Evolutionary conservation across 2,888 invertebrate species (phyloP).

Genomic region (Heliconius cydno): DNA sequence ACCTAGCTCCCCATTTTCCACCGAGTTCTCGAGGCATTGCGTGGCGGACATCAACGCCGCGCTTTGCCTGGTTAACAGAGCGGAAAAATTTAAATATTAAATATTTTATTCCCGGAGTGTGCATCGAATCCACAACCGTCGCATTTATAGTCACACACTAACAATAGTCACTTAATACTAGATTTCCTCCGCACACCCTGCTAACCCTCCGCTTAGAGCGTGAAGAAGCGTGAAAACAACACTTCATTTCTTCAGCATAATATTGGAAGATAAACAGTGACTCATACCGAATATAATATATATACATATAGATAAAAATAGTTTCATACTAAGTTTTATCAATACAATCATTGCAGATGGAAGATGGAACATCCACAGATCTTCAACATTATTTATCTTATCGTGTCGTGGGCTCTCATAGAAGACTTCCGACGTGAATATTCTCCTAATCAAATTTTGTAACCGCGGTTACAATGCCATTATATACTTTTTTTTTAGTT

Average conservation of each 20-base stretch:
- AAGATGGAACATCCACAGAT: slow-evolving; percentile 33
- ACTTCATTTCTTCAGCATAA: not conserved
- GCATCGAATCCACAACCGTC: no score
- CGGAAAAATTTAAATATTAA: no score
- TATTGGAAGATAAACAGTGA: not conserved
- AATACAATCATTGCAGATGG: not conserved
- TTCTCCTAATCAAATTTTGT: slow-evolving; percentile 83
- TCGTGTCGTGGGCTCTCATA: slow-evolving; percentile 50
- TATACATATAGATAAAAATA: not conserved
- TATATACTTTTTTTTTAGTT: slow-evolving; percentile 59
- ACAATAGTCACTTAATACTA: not conserved
- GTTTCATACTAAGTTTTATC: not conserved
- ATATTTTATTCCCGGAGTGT: no score
- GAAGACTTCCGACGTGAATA: slow-evolving; percentile 80
- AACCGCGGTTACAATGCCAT: slow-evolving; percentile 81
- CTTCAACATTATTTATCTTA: slow-evolving; percentile 25
- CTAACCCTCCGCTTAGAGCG: no score
- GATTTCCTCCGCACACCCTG: no score
- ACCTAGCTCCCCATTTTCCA: not conserved
- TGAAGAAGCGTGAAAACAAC: no score
- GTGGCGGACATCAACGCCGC: no score
- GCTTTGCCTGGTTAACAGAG: no score
- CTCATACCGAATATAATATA: not conserved
- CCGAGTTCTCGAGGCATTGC: no score
- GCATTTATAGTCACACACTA: no score